These are phyloP conservation scores for Rhynchotus rufescens DNA, from an alignment of 2,797 vertebrate species.

Conservation along the genomic window DNA sequence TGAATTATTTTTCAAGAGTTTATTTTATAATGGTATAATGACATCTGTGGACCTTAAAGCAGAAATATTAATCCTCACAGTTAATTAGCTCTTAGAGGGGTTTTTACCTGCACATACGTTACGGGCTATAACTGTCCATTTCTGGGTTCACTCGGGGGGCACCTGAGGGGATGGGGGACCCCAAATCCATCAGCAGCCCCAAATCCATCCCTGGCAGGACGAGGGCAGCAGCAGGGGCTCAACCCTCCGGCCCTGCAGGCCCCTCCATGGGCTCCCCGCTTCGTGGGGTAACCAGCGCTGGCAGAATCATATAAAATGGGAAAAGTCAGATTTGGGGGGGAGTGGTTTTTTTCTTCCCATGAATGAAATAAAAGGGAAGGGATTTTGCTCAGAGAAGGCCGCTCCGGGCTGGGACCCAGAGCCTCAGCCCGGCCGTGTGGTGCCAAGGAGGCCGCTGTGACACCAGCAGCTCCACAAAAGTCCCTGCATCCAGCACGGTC, in stretches of 20 bases:
- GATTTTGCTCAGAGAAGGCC: not conserved
- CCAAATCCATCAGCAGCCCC: not conserved
- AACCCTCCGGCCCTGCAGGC: accelerated
- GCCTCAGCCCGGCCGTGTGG: no score
- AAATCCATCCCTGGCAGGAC: not conserved
- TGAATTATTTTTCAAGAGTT: slow-evolving; percentile 64
- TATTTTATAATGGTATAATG: slow-evolving; percentile 59
- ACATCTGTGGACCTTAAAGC: slow-evolving; percentile 43
- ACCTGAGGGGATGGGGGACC: not conserved
- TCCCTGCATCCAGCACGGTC: no score
- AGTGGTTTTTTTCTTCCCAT: not conserved
- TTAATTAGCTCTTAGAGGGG: slow-evolving; percentile 51
- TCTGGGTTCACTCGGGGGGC: not conserved
- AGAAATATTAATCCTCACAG: slow-evolving; percentile 44
- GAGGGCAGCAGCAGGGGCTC: not conserved
- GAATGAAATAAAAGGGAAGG: not conserved
- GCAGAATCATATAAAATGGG: not conserved
- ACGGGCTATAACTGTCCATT: slow-evolving; percentile 12
- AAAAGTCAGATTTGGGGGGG: not conserved
- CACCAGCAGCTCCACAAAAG: not conserved
- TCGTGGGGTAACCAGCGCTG: accelerated
- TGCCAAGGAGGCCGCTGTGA: no score
- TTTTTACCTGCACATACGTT: slow-evolving; percentile 13
- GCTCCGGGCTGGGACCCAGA: no score
- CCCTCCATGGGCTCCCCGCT: accelerated